phyloP scores from a whole-genome alignment of 2,797 vertebrate species.

The Amblyraja radiata region DNA sequence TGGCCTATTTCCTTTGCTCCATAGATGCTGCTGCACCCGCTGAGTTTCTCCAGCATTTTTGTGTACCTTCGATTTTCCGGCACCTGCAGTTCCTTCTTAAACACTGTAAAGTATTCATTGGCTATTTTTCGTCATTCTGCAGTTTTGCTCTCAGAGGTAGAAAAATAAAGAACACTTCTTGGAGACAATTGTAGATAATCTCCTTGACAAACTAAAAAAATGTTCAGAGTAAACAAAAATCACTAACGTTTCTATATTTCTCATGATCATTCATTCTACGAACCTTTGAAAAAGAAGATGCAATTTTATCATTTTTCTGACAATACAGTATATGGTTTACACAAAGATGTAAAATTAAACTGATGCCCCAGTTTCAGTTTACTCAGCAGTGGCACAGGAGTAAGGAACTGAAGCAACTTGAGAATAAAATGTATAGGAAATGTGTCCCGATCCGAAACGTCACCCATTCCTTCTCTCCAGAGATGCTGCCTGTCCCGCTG shows the following conservation, averaged over 20 bases:
- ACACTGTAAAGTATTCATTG: background rate
- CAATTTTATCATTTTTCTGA: background rate
- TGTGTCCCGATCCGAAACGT: too few species aligned
- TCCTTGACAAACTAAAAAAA: background rate
- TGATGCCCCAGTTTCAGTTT: slow-evolving; percentile 6
- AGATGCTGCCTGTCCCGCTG: too few species aligned
- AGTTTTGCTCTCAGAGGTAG: background rate
- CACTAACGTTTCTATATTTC: background rate
- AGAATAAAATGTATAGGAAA: background rate
- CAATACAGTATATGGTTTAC: background rate
- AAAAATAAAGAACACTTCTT: background rate
- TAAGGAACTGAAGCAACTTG: background rate
- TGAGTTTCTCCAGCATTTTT: too few species aligned
- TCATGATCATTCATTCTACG: background rate
- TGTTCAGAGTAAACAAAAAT: background rate
- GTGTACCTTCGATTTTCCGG: too few species aligned
- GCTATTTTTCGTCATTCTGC: background rate
- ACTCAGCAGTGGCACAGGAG: background rate
- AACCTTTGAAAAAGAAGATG: background rate
- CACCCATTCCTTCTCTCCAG: too few species aligned
- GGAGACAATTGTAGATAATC: background rate
- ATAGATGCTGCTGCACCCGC: too few species aligned
- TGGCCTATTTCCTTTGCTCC: too few species aligned
- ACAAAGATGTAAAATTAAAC: slow-evolving; percentile 17
- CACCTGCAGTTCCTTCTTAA: background rate